These are phyloP conservation scores for Mythimna ferrago DNA, from an alignment of 2,888 invertebrate species.

Conservation along the genomic window DNA sequence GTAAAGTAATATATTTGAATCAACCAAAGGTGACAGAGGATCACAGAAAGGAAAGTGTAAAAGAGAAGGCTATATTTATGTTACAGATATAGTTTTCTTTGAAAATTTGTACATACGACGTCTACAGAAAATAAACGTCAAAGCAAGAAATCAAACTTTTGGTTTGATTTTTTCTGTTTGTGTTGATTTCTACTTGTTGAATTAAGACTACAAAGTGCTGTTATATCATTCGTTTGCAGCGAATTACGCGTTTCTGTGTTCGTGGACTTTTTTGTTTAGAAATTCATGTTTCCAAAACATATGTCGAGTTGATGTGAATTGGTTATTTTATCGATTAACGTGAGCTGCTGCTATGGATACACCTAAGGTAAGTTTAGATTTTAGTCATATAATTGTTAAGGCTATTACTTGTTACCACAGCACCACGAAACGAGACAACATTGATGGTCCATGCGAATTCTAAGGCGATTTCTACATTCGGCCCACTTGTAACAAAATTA, in stretches of 20 bases:
- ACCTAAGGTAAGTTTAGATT: slow-evolving; percentile 80
- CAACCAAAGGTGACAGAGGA: neutral
- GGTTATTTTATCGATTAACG: slow-evolving; percentile 81
- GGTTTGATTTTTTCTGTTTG: slow-evolving; percentile 53
- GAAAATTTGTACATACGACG: neutral
- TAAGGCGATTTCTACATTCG: neutral
- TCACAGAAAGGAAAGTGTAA: neutral
- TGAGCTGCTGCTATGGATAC: slow-evolving; percentile 81
- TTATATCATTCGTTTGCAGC: slow-evolving; percentile 14
- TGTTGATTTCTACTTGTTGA: slow-evolving; percentile 44
- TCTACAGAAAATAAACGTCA: slow-evolving; percentile 47
- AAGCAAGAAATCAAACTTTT: slow-evolving; percentile 54
- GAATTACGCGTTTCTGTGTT: slow-evolving; percentile 23
- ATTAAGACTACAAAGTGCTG: slow-evolving; percentile 20
- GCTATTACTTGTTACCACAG: neutral
- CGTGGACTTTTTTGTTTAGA: slow-evolving; percentile 32
- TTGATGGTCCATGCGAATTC: neutral
- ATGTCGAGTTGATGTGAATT: slow-evolving; percentile 71
- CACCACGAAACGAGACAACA: neutral
- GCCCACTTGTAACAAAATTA: neutral
- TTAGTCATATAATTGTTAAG: neutral
- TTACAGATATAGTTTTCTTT: slow-evolving; percentile 3
- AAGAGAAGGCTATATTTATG: slow-evolving; percentile 28
- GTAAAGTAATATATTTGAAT: too few species aligned
- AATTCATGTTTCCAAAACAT: slow-evolving; percentile 53